These are phyloP conservation scores for Cettia cetti DNA, from an alignment of 2,113 vertebrate species.

Conservation along the genomic window DNA sequence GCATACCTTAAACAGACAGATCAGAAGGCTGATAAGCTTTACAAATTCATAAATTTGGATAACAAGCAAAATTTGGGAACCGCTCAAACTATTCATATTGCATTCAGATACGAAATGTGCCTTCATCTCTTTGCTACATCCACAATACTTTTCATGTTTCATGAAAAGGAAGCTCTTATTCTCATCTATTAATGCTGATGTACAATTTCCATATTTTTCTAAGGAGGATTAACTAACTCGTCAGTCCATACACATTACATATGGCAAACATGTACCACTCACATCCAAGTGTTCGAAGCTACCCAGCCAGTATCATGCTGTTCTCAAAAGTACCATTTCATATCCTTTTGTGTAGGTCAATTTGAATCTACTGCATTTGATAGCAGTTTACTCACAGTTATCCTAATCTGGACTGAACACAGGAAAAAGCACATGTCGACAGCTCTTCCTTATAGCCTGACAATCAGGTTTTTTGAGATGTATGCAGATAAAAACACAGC, in stretches of 20 bases:
- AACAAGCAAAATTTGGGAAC: background rate
- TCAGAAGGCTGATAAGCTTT: background rate
- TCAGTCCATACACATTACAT: background rate
- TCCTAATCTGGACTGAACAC: background rate
- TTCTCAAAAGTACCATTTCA: background rate
- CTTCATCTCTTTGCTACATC: background rate
- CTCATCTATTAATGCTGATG: background rate
- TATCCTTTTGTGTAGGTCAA: background rate
- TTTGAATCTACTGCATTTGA: background rate
- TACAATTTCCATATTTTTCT: background rate
- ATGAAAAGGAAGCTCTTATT: background rate
- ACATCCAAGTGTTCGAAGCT: background rate
- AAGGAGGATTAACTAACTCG: background rate
- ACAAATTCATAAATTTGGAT: background rate
- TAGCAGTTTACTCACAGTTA: background rate
- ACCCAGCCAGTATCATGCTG: background rate
- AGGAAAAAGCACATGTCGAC: background rate
- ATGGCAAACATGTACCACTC: background rate
- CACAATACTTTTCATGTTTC: background rate
- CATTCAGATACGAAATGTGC: fast-evolving
- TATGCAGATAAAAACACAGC: background rate
- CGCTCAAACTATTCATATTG: background rate
- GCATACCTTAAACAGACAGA: background rate
- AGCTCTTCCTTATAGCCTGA: background rate
- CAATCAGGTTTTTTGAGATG: background rate